Conservation (phyloP, 2,113 vertebrate species). For the Stegastes partitus region DNA sequence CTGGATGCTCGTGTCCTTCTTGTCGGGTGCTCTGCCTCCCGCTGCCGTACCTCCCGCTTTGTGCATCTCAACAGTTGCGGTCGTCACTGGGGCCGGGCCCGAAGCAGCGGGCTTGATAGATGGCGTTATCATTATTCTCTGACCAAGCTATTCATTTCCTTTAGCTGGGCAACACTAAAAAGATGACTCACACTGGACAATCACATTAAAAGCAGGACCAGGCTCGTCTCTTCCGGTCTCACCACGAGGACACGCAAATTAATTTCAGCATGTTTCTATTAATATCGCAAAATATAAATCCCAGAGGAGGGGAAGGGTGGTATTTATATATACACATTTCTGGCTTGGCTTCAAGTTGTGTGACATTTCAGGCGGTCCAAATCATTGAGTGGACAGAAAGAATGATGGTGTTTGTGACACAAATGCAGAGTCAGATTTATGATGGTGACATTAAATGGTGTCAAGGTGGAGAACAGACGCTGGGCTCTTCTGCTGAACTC, state of each 20-base stretch:
- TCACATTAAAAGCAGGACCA: constrained; percentile 57
- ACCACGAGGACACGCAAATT: constrained; percentile 33
- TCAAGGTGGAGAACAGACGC: constrained; percentile 25
- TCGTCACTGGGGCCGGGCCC: constrained; percentile 19
- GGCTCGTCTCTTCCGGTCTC: constrained; percentile 23
- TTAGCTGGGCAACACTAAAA: constrained; percentile 48
- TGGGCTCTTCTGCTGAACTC: constrained; percentile 11
- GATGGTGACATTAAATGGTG: constrained; percentile 43
- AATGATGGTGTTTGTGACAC: constrained; percentile 37
- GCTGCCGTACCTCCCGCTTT: constrained; percentile 8
- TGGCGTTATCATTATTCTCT: constrained; percentile 32
- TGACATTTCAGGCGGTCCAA: constrained; percentile 45
- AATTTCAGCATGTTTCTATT: constrained; percentile 37
- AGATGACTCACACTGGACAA: constrained; percentile 64
- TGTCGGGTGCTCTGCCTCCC: background rate
- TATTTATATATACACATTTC: constrained; percentile 27
- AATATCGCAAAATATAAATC: constrained; percentile 49
- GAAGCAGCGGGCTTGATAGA: constrained; percentile 46
- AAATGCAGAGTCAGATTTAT: constrained; percentile 51
- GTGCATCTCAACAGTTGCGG: constrained; percentile 17
- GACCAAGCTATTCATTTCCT: constrained; percentile 62
- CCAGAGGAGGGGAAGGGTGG: no score
- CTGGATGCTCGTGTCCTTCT: background rate
- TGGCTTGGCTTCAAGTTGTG: constrained; percentile 26
- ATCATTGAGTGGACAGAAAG: constrained; percentile 32